phyloP scores from a whole-genome alignment of 2,113 vertebrate species.

The Cyprinus carpio region DNA sequence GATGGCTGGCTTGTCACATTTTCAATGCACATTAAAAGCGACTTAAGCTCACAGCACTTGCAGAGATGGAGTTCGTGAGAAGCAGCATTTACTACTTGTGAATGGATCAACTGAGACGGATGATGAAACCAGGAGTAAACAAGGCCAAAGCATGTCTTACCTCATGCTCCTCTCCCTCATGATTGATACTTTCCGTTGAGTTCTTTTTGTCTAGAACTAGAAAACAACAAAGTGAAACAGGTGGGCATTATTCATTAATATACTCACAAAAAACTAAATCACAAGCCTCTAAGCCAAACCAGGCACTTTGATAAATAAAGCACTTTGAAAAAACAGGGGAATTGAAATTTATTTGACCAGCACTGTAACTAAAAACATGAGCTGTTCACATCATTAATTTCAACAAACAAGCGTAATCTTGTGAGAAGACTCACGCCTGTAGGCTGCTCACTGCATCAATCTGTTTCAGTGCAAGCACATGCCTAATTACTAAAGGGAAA shows the following conservation, averaged over 20 bases:
- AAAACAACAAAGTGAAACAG: slow-evolving; percentile 32
- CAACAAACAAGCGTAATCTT: slow-evolving; percentile 37
- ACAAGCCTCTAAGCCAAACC: neutral
- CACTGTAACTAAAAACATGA: slow-evolving; percentile 24
- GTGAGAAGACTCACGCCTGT: slow-evolving; percentile 23
- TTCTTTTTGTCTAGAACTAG: slow-evolving; percentile 85
- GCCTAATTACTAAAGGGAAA: slow-evolving; percentile 27
- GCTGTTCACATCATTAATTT: slow-evolving; percentile 18
- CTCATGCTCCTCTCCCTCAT: slow-evolving; percentile 95
- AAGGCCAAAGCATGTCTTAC: slow-evolving; percentile 68
- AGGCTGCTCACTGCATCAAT: slow-evolving; percentile 24
- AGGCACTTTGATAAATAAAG: slow-evolving; percentile 12
- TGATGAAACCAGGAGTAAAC: slow-evolving; percentile 29
- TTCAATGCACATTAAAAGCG: neutral
- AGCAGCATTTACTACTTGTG: neutral
- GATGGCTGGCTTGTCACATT: neutral
- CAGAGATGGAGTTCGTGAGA: neutral
- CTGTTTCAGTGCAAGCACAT: slow-evolving; percentile 16
- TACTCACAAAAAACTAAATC: neutral
- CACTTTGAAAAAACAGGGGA: slow-evolving; percentile 5
- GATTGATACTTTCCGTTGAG: slow-evolving; percentile 90
- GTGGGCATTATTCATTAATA: neutral
- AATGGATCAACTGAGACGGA: neutral
- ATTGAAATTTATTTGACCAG: slow-evolving; percentile 29
- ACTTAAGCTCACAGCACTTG: neutral